phyloP scores from a whole-genome alignment of 1,140 invertebrate species.

The Drosophila santomea region DNA sequence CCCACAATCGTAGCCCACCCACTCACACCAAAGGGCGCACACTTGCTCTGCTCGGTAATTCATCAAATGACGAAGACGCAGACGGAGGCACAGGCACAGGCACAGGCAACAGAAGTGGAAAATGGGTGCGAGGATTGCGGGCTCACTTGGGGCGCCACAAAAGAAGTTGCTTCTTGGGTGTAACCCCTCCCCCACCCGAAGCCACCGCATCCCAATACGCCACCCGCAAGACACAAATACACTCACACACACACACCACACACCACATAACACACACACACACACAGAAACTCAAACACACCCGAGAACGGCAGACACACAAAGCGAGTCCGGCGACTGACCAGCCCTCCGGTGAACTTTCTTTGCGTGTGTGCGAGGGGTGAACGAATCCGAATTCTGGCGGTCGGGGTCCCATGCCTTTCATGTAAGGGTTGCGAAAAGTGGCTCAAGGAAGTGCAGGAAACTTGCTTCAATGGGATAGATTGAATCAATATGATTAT shows the following conservation, averaged over 20 bases:
- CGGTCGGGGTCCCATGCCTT: constrained; percentile 17
- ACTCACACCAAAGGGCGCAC: constrained; percentile 61
- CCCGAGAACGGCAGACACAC: constrained; percentile 25
- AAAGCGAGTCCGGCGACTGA: constrained; percentile 59
- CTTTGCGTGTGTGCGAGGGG: constrained; percentile 24
- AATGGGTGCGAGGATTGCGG: constrained; percentile 19
- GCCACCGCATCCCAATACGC: constrained; percentile 9
- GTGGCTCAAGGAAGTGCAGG: not conserved
- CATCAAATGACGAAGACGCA: constrained; percentile 78
- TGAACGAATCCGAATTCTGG: constrained; percentile 5
- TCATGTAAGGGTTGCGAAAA: constrained; percentile 16
- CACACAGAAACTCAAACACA: not conserved
- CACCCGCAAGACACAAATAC: constrained; percentile 6
- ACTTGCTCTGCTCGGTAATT: constrained; percentile 79
- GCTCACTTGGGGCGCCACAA: constrained; percentile 67
- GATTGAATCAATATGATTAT: constrained; percentile 10
- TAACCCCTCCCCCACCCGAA: constrained; percentile 13
- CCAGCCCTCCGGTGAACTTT: constrained; percentile 58
- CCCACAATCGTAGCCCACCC: constrained; percentile 5
- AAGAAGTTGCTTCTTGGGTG: constrained; percentile 80
- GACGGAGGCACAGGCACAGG: constrained; percentile 38
- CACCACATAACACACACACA: not conserved
- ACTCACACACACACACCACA: constrained; percentile 5
- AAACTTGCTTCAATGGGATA: constrained; percentile 7
- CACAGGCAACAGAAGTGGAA: constrained; percentile 23